Percentiles rank a stretch among this genome's conserved stretches.
Evolutionary conservation across 2,888 invertebrate species (phyloP).

Genomic region (Chaetogeoica ovagalla): DNA sequence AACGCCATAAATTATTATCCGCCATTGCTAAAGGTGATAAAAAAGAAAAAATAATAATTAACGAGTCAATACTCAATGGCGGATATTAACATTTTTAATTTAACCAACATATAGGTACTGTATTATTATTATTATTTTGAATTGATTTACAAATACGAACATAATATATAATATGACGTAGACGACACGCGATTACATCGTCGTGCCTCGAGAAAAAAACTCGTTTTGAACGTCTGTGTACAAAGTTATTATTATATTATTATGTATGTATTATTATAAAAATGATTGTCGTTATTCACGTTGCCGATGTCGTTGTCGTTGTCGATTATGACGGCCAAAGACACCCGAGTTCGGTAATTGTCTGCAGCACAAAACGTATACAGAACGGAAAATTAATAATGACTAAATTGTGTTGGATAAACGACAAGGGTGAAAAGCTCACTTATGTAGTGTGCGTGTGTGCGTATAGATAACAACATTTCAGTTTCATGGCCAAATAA

Average conservation of each 20-base stretch:
- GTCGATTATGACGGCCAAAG: background rate
- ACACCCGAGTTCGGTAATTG: background rate
- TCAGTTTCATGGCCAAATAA: conserved; percentile 40
- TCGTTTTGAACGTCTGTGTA: conserved; percentile 13
- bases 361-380: background rate
- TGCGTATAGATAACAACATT: conserved; percentile 36
- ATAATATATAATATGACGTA: conserved; percentile 19
- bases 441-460: background rate
- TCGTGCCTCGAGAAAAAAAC: background rate
- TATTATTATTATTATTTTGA: conserved; percentile 9
- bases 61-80: background rate
- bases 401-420: background rate
- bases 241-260: conserved; percentile 11
- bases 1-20: conserved; percentile 40
- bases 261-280: background rate
- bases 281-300: background rate
- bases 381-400: background rate
- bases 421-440: conserved; percentile 25
- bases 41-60: background rate
- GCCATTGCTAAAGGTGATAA: conserved; percentile 46
- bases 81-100: conserved; percentile 16
- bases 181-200: conserved; percentile 21
- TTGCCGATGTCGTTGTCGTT: background rate
- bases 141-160: conserved; percentile 22
- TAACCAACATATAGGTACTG: background rate